Base-by-base conservation (phyloP, 2,113 vertebrate genomes). In the Desmodus rotundus region DNA sequence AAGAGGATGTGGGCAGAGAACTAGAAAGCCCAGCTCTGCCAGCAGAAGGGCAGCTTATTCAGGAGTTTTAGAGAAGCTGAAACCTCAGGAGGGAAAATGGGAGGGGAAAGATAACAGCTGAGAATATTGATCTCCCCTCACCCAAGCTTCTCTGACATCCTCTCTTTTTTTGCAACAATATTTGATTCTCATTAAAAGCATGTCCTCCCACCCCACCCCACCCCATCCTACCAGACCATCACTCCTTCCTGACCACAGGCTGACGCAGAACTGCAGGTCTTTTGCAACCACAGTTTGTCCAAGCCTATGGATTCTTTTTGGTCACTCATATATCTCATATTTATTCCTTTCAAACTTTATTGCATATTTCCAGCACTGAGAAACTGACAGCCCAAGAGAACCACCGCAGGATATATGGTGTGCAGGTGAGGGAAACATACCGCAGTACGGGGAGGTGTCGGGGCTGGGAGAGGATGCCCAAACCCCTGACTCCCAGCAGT, bases 401-500 rank as follows among this genome's bases (percentile, higher is more conserved):
- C 12, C 45, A 24, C 45, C 31, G 5, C 26, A 36, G 45, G 17
- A 13, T 13, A 2, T 2, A 3, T 68, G 41, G 72, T 52, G 15
- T 3, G 1, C 52, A 90, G 28, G 16, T 17, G 38, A 6, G 12
- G 45, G 77, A 45, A 38, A 43, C 41, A 0, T 0, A 41, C 1
- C 17, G 45, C 17, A 0, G 20, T 4, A 5, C 0, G 0, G 31
- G 54, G 28, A 54, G n/a, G 50, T 22, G 3, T 10, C 2, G 8
- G 31, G 26, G 8, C 22, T 50, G 19, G 22, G 14, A 80, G 13
- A 7, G n/a, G 67, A n/a, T 31, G 14, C 3, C 1, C 2, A 31
- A 12, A 20, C 16, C 26, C 28, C 7, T 36, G 1, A 4, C 20
- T 86, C 70, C 47, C 12, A 52, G n/a, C 38, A 6, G 9, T 22